Conservation (phyloP, 2,797 vertebrate species). For the Thalassophryne amazonica region DNA sequence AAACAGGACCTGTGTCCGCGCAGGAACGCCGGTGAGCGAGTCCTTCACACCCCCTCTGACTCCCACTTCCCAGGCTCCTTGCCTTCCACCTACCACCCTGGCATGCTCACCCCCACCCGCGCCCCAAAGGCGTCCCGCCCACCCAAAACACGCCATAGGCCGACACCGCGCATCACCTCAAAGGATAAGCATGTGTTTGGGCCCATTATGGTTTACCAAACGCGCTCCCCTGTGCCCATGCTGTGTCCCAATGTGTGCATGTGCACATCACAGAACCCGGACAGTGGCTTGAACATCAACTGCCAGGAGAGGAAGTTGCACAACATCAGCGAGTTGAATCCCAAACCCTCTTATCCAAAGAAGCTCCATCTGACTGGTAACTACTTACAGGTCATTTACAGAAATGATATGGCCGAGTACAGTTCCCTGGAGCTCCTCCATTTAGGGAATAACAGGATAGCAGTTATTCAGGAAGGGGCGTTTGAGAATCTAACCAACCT, state of each 20-base stretch:
- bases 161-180: constrained; percentile 87
- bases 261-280: constrained; percentile 92
- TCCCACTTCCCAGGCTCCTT: constrained; percentile 81
- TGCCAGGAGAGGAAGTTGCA: constrained; percentile 94
- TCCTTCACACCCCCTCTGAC: constrained; percentile 78
- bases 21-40: constrained; percentile 81
- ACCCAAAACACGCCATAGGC: constrained; percentile 90
- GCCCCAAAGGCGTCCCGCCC: constrained; percentile 89
- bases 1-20: constrained; percentile 95
- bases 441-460: constrained; percentile 94
- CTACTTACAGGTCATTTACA: constrained; percentile 91
- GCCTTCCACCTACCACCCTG: constrained; percentile 84
- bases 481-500: constrained; percentile 95
- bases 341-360: constrained; percentile 92
- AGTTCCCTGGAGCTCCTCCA: constrained; percentile 92
- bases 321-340: constrained; percentile 92
- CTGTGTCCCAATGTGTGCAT: constrained; percentile 89
- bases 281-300: constrained; percentile 93
- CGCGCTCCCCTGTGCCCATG: constrained; percentile 91
- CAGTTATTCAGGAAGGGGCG: constrained; percentile 91
- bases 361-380: constrained; percentile 97
- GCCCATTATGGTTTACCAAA: constrained; percentile 98
- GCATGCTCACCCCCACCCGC: constrained; percentile 83
- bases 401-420: constrained; percentile 88
- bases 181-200: constrained; percentile 96